Evolutionary conservation across 2,888 invertebrate genomes (phyloP), one percentile per base, ranked within the genome.

Genomic region (Pandemis corylana): DNA sequence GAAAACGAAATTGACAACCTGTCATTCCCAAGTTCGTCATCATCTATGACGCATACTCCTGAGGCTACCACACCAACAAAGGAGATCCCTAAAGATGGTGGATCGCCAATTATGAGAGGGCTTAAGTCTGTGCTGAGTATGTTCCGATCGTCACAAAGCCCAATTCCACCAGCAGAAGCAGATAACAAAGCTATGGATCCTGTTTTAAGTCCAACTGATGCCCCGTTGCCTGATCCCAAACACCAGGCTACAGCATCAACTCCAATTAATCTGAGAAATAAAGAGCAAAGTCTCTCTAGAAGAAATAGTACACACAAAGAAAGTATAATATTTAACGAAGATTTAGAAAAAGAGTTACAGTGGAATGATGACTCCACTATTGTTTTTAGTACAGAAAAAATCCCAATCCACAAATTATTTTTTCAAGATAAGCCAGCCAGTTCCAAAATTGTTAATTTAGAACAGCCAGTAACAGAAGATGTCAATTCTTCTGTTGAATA

Each of bases 341-440:
- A 92, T 78, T 82, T 94, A 41, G 92, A 93, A 77, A 92, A 85
- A 75, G 93, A 94, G 76, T 78, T 94, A 42, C 85, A 87, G 66
- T 94, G 94, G 94, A 91, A 91, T 79, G 91, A 94, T 84, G 94
- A 94, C 73, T 88, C 91, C 28, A 90, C 89, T 44, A 89, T 93
- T 71, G 78, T 90, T 62, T 92, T 93, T 68, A 91, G 89, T 66
- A 82, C 90, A 70, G 94, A 94, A 77, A 92, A 90, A 76, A 89
- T 92, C 62, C 93, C 94, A 1, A 84, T 91, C 72, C 90, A 90
- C 74, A 94, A 93, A 81, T 80, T 93, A 76, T 87, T 90, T 77
- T 84, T 85, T 28, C 88, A 84, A 76, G 80, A 82, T 7, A 79
- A 80, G 74, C 64, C 71, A 63, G 59, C 75, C n/a, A 69, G 53